Evolutionary conservation across 2,113 vertebrate genomes (phyloP).

Genomic region (Lycocorax pyrrhopterus): DNA sequence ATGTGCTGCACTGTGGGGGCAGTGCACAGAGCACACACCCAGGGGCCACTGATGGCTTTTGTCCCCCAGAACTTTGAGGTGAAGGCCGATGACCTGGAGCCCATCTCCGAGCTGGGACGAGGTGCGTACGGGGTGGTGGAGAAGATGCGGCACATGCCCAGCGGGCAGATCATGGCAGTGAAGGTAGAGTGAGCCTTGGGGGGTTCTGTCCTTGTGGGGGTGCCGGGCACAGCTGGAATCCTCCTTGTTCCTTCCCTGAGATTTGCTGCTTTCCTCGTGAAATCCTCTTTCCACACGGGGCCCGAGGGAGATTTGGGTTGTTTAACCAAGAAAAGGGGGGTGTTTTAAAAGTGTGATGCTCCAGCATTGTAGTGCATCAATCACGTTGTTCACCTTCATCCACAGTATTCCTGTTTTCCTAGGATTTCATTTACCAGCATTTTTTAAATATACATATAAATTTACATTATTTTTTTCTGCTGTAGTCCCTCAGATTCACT

Average conservation of each 20-base stretch:
- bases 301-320: neutral
- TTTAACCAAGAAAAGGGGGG: neutral
- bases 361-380: neutral
- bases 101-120: conserved; percentile 90
- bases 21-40: rapidly evolving
- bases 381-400: neutral
- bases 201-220: neutral
- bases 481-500: neutral
- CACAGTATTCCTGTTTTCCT: neutral
- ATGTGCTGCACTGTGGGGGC: rapidly evolving
- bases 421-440: neutral
- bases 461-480: neutral
- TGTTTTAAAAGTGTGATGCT: neutral
- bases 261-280: neutral
- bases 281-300: neutral
- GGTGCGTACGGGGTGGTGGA: conserved; percentile 97
- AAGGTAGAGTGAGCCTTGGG: conserved; percentile 79
- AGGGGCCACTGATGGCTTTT: neutral
- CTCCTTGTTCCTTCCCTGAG: neutral
- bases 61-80: conserved; percentile 92
- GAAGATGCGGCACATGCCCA: conserved; percentile 96
- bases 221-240: neutral
- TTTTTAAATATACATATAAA: neutral
- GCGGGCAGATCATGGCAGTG: conserved; percentile 96
- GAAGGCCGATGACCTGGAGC: conserved; percentile 97